These are phyloP conservation scores for Lycaon pictus DNA, from an alignment of 2,113 vertebrate genomes.

Conservation along the genomic window DNA sequence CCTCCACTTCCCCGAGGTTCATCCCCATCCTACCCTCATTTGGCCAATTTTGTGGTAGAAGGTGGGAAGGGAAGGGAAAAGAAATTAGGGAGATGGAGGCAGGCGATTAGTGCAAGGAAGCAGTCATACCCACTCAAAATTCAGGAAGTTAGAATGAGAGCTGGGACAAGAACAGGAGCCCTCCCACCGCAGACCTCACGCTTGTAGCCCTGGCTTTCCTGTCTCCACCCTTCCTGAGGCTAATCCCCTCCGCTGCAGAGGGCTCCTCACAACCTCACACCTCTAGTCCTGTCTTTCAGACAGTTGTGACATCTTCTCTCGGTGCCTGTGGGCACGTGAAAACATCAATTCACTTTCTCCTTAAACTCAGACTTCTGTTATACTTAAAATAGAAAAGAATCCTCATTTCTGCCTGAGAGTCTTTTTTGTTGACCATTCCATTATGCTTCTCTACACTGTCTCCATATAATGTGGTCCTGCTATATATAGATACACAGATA, in stretches of 20 bases:
- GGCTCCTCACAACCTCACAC: background rate
- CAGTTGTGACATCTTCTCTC: background rate
- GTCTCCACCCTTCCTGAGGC: background rate
- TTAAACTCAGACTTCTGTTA: background rate
- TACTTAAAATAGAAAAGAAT: background rate
- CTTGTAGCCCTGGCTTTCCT: background rate
- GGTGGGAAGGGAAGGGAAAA: background rate
- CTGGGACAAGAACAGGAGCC: background rate
- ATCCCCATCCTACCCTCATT: too few species aligned
- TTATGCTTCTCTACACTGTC: background rate
- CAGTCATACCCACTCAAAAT: background rate
- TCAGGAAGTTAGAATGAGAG: background rate
- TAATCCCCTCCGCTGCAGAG: background rate
- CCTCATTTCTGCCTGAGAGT: background rate
- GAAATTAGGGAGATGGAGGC: background rate
- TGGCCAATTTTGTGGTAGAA: background rate
- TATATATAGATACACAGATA: background rate
- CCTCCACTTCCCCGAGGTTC: background rate
- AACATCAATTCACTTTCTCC: background rate
- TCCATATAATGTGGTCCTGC: background rate
- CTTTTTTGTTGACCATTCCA: slow-evolving; percentile 13
- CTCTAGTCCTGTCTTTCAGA: background rate
- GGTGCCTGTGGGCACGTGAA: background rate
- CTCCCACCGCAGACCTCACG: background rate
- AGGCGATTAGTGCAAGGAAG: background rate